A percentile compares a stretch with the other conserved stretches of the same genome.
Conservation (phyloP, 2,797 vertebrate species). For the Cossypha niveicapilla region DNA sequence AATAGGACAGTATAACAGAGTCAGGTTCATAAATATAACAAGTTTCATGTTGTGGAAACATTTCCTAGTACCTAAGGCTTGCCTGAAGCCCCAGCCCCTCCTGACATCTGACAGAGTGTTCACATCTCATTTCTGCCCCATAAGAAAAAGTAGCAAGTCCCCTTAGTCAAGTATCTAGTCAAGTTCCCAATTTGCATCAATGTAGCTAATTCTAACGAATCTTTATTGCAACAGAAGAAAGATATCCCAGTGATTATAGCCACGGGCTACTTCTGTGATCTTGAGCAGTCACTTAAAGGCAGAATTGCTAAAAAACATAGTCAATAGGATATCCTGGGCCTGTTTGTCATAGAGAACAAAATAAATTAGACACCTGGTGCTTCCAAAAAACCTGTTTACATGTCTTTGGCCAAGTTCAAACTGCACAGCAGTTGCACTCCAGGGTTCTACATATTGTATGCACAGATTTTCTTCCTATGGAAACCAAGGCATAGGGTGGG, state of each 20-base stretch:
- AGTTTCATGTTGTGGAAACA: neutral
- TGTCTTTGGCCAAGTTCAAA: neutral
- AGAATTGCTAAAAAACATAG: neutral
- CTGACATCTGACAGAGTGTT: neutral
- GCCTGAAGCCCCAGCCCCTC: neutral
- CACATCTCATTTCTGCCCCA: neutral
- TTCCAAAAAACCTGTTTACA: neutral
- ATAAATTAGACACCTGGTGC: neutral
- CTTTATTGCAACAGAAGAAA: neutral
- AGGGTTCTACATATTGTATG: neutral
- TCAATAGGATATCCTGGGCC: neutral
- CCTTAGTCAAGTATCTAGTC: neutral
- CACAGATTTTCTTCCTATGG: neutral
- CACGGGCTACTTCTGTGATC: slow-evolving; percentile 4
- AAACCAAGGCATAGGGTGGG: neutral
- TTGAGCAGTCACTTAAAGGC: neutral
- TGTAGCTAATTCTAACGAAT: neutral
- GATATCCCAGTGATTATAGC: neutral
- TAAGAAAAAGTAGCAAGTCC: neutral
- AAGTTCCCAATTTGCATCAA: neutral
- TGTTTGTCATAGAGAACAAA: neutral
- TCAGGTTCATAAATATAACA: neutral
- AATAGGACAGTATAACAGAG: neutral
- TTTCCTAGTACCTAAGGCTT: neutral
- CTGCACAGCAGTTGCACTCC: neutral